phyloP scores from a whole-genome alignment of 2,797 vertebrate species.

The Spinus pinus region DNA sequence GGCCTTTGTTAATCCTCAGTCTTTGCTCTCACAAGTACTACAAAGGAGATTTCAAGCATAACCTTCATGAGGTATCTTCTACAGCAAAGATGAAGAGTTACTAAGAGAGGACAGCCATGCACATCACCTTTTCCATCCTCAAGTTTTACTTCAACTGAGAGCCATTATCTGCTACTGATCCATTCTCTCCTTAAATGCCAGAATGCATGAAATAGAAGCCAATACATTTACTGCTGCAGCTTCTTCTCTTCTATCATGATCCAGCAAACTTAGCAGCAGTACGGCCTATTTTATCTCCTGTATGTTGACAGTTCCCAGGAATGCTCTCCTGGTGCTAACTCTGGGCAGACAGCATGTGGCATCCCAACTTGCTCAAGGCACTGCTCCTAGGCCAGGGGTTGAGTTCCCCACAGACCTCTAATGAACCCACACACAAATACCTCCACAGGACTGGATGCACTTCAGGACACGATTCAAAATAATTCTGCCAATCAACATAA shows the following conservation, averaged over 20 bases:
- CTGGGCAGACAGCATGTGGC: accelerated
- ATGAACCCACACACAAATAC: neutral
- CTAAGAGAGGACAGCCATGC: neutral
- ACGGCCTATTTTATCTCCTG: neutral
- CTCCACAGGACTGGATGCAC: neutral
- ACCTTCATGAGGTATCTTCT: neutral
- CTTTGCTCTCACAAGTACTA: neutral
- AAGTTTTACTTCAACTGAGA: neutral
- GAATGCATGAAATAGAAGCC: neutral
- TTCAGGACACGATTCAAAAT: neutral
- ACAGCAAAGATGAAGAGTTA: neutral
- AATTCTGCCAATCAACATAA: constrained; percentile 15
- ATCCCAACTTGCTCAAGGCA: neutral
- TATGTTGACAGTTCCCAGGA: neutral
- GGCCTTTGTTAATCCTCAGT: neutral
- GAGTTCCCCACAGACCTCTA: neutral
- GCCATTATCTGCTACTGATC: neutral
- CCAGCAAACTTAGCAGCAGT: neutral
- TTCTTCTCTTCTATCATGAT: neutral
- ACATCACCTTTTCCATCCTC: neutral
- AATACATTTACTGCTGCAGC: neutral
- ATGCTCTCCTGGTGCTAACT: neutral
- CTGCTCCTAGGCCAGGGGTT: neutral
- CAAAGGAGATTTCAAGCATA: neutral
- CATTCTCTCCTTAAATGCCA: neutral